Evolutionary conservation across 35 echinoderm and acorn worm genomes (phyloP), one percentile per base, ranked within the genome.

Genomic region (Apostichopus parvimensis): DNA sequence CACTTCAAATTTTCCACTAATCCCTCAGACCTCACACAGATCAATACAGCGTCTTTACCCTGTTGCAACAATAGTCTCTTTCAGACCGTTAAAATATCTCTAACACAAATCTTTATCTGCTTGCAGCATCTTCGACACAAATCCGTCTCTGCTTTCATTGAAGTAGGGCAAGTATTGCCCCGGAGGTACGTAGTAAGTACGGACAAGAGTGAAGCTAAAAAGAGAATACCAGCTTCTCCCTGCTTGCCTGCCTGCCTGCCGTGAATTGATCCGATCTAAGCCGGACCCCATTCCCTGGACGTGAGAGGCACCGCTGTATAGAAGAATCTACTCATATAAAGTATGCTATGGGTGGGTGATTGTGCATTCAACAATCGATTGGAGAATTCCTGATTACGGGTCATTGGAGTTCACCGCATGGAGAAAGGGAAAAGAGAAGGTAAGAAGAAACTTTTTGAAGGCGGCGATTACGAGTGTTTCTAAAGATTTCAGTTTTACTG

Each of bases 1-100:
- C 18, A 18, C 64, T 68, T 68, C 64, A 68, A 11, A 18, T 11
- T 68, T 68, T 82, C 34, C 34, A 45, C 34, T 13, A 82, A 54
- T 56, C 79, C 79, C 55, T 53, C 9, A 82, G 79, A 82, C 79
- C 79, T 82, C 79, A 82, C 79, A 82, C 79, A 82, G 79, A 82
- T 82, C 79, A 82, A 82, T 82, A 82, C 52, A 82, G 26, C 55
- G 6, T 18, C 79, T 56, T 54, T 55, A 11, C 54, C 79, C 18
- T 82, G 55, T 53, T 11, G 64, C 52, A 82, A 82, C 55, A n/a
- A 45, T 55, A 17, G 34, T 82, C 79, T 82, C 55, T 55, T 55
- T 82, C 28, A 53, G 12, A 17, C 18, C 24, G 9, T 13, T 45
- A 6, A 45, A 25, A 56, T 14, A 45, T 52, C 53, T 54, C 5